Evolutionary conservation across 2,888 invertebrate species (phyloP), one percentile per base, ranked within the genome.

Genomic region (Chymomyza procnemis): DNA sequence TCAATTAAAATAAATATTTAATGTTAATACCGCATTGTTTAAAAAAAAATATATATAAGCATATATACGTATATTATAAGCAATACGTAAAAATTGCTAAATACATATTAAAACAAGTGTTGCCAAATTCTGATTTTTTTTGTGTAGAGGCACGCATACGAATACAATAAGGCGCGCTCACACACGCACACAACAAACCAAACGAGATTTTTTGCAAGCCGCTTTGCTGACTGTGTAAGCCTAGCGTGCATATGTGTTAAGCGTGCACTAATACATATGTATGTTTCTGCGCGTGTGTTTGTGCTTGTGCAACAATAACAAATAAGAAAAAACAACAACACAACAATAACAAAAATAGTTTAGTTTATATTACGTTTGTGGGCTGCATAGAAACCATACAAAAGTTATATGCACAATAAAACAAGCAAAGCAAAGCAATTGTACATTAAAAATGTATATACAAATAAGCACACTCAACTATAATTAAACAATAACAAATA

Each of bases 141-240:
- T 66, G 68, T 75, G 64, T 66, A 41, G 78, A 64, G 71, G 71
- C 67, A 56, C 26, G 26, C 26, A 26, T 26, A 26, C 26, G 26
- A 26, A 26, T 26, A 26, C 26, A 26, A 26, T 26, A 26, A 26
- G 26, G 26, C 26, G 26, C 26, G 26, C 26, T 26, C 26, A 26
- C 64, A 55, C 55, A 55, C 55, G 2, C 55, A 55, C 61, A 21
- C 21, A 55, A 18, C 3, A 50, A 50, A 16, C 73, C 59, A 79
- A 75, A 66, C 83, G 66, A 81, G 77, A 84, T 72, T 78, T 69
- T 78, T 79, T 79, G 75, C 80, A 75, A 73, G 75, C 69, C 79
- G 82, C 77, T 64, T 34, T 21, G 22, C 16, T 69, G 68, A 65
- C 22, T 63, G 19, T 47, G 58, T n/a, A 14, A 55, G 60, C 54